phyloP scores from a whole-genome alignment of 2,113 vertebrate species.

The Australoheros scitulus region DNA sequence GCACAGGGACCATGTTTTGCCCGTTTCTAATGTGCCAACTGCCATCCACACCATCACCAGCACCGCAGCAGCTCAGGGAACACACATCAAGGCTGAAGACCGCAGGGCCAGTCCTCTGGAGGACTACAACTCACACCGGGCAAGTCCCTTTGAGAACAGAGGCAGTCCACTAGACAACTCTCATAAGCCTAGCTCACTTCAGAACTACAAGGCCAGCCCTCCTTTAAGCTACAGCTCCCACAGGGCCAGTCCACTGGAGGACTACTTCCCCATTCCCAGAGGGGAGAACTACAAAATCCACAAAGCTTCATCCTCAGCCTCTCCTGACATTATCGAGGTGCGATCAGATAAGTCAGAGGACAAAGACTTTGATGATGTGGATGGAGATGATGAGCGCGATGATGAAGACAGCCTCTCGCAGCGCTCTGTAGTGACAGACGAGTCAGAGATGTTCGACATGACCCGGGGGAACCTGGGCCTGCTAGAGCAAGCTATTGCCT shows the following conservation, averaged over 20 bases:
- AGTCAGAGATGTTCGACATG: conserved; percentile 96
- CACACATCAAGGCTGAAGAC: conserved; percentile 50
- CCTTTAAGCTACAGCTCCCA: conserved; percentile 64
- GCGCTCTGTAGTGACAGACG: conserved; percentile 86
- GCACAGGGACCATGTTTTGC: conserved; percentile 63
- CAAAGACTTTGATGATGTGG: conserved; percentile 82
- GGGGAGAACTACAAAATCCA: conserved; percentile 62
- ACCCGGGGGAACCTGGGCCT: conserved; percentile 94
- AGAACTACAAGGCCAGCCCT: conserved; percentile 59
- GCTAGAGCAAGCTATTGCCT: conserved; percentile 95
- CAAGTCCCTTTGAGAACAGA: conserved; percentile 28
- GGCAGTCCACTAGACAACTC: conserved; percentile 42
- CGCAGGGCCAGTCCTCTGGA: conserved; percentile 56
- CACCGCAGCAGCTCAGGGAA: conserved; percentile 78
- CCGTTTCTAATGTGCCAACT: conserved; percentile 57
- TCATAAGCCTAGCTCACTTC: conserved; percentile 39
- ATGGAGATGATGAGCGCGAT: conserved; percentile 81
- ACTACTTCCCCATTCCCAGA: conserved; percentile 54
- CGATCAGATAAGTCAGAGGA: conserved; percentile 87
- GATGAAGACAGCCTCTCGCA: conserved; percentile 88
- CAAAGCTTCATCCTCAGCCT: conserved; percentile 74
- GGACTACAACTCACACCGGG: conserved; percentile 54
- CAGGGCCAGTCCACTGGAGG: conserved; percentile 73
- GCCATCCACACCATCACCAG: conserved; percentile 71
- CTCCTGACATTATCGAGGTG: conserved; percentile 86